Base-by-base conservation (phyloP, 2,888 invertebrate species). In the Prenolepis imparis region DNA sequence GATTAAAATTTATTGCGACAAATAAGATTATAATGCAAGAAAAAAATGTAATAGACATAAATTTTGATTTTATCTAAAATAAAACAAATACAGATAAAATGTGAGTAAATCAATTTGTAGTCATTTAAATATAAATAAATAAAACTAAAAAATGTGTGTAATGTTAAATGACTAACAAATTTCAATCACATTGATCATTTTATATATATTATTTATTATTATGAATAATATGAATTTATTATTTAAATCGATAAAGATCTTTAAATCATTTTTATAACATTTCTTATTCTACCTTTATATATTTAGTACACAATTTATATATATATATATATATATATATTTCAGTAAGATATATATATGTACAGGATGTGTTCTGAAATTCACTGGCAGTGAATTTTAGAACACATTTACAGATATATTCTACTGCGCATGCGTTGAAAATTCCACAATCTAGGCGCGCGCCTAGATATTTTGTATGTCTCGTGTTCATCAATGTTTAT, bases 1-100 rank as follows among this genome's bases (percentile, higher is more conserved):
- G 1, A n/a, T 52, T 52, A 52, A 52, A 52, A 52, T 2, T 52
- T n/a, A 52, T 8, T 0, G 52, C n/a, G 8, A 52, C 52, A 52
- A 52, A 52, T 52, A 52, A n/a, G 0, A 52, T n/a, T n/a, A 48
- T 18, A 18, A 48, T 52, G 8, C n/a, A 52, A 52, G n/a, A 52
- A 52, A 52, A 48, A 18, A 52, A 8, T 52, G 52, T 52, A 52
- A 52, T 1, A 52, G n/a, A n/a, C 8, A 52, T n/a, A n/a, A n/a
- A n/a, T 52, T 52, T 52, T 52, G 52, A 52, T 52, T 52, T 52
- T 52, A 52, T 52, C 52, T 52, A 52, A 52, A 52, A 52, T 52
- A 11, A 8, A 48, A 48, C 1, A 48, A 52, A 8, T 52, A 52
- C n/a, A n/a, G 18, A 48, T 48, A 48, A 48, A 48, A 52, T n/a